Evolutionary conservation across 2,113 vertebrate genomes (phyloP).

Genomic region (Otocyon megalotis): DNA sequence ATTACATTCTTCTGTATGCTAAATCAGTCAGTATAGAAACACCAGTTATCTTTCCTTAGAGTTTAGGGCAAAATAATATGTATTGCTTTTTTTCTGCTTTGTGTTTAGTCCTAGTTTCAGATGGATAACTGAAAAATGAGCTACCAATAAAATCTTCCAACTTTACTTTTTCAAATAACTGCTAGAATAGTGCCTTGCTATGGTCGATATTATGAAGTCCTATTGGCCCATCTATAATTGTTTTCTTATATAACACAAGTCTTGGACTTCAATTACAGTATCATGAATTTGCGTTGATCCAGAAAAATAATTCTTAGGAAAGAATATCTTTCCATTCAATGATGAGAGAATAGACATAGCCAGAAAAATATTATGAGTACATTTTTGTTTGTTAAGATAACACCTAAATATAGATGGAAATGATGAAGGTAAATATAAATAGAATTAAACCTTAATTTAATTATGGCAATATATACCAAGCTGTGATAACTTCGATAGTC

Average conservation of each 20-base stretch:
- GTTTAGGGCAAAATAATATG: not conserved
- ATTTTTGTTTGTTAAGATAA: not conserved
- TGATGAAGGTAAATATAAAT: not conserved
- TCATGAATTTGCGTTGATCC: not conserved
- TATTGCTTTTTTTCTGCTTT: not conserved
- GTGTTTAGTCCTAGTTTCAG: not conserved
- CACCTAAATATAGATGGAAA: not conserved
- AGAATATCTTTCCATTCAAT: not conserved
- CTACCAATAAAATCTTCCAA: not conserved
- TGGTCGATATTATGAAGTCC: not conserved
- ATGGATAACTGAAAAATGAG: not conserved
- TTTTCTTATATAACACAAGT: not conserved
- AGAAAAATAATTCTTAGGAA: conserved; percentile 9
- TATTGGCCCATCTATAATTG: not conserved
- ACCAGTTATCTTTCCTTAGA: not conserved
- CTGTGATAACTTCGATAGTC: not conserved
- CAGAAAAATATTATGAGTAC: not conserved
- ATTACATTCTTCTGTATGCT: not conserved
- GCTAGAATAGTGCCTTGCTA: not conserved
- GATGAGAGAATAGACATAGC: not conserved
- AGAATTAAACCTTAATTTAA: not conserved
- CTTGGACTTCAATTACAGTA: not conserved
- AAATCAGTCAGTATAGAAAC: not conserved
- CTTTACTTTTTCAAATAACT: not conserved
- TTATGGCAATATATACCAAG: not conserved